Evolutionary conservation across 2,797 vertebrate genomes (phyloP).

Genomic region (Acrossocheilus fasciatus): DNA sequence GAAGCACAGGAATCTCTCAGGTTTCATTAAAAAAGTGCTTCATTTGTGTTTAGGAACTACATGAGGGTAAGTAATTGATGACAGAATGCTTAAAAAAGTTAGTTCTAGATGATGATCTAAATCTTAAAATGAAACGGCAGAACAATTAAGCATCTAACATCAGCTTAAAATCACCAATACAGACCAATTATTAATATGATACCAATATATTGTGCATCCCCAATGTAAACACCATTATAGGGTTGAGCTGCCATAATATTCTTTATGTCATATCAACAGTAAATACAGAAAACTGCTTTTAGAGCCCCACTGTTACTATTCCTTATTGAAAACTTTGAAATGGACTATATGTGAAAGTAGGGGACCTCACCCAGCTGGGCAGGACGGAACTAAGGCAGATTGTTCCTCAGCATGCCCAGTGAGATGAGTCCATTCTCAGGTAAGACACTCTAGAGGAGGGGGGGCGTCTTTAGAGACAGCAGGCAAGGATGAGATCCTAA

Average conservation of each 20-base stretch:
- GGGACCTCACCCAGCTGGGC: constrained; percentile 66
- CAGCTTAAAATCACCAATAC: background rate
- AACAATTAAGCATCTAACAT: background rate
- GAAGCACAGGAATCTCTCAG: background rate
- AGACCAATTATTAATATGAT: background rate
- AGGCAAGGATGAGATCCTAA: constrained; percentile 62
- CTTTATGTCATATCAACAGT: constrained; percentile 9
- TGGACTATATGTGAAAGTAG: constrained; percentile 62
- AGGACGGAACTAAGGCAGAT: constrained; percentile 78
- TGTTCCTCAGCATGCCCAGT: constrained; percentile 76
- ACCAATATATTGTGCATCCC: background rate
- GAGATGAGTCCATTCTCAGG: constrained; percentile 69
- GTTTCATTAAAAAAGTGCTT: background rate
- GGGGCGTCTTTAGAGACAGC: constrained; percentile 65
- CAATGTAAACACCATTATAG: background rate
- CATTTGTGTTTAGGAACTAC: background rate
- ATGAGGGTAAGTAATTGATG: background rate
- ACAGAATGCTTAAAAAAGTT: background rate
- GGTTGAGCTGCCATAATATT: background rate
- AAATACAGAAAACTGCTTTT: constrained; percentile 32
- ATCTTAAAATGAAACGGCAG: background rate
- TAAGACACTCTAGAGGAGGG: constrained; percentile 65
- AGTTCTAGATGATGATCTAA: background rate
- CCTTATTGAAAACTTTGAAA: constrained; percentile 33
- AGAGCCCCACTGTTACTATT: constrained; percentile 8